Conservation (phyloP, 2,797 vertebrate genomes). For the Sebastes itinus region DNA sequence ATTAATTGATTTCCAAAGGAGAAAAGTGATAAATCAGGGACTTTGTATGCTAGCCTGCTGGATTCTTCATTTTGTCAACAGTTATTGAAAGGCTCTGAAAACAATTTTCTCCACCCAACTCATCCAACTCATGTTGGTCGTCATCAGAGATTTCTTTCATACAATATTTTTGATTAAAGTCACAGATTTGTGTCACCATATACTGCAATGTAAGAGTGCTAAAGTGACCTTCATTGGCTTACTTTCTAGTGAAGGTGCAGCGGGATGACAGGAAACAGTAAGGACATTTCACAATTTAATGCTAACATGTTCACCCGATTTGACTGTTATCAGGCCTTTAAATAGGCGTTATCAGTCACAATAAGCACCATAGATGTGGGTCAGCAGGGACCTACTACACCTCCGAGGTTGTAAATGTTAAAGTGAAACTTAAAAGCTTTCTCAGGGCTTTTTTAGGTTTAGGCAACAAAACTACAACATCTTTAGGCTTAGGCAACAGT, state of each 20-base stretch:
- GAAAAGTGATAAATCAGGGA: neutral
- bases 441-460: no score
- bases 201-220: neutral
- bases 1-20: neutral
- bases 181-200: neutral
- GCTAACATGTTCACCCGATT: neutral
- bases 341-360: no score
- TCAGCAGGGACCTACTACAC: no score
- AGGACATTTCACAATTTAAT: neutral
- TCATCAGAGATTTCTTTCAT: neutral
- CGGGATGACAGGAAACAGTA: neutral
- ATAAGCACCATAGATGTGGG: no score
- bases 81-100: neutral
- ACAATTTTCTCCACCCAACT: neutral
- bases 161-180: neutral
- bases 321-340: no score
- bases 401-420: no score
- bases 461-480: no score
- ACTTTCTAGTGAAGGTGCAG: neutral
- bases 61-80: neutral
- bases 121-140: neutral
- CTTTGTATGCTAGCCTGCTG: neutral
- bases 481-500: no score
- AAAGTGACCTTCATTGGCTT: neutral
- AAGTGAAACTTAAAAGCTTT: no score